A percentile compares a stretch with the other conserved stretches of the same genome.
phyloP scores from a whole-genome alignment of 2,888 invertebrate genomes.

The Agrotis ipsilon region DNA sequence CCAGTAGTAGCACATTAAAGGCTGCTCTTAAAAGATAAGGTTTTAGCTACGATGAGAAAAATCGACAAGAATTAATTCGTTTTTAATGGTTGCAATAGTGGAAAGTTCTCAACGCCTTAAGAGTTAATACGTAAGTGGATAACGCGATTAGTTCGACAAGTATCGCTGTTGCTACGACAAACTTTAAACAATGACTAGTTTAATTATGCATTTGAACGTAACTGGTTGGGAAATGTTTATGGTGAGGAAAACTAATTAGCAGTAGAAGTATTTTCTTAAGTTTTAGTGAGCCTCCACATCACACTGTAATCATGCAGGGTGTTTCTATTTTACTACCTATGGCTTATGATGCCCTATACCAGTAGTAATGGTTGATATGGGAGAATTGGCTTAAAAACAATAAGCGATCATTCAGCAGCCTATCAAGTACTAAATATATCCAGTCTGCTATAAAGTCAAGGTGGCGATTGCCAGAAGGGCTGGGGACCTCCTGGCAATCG shows the following conservation, averaged over 20 bases:
- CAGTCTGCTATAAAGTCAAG: no score
- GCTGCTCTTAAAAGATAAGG: background rate
- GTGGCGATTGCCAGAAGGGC: no score
- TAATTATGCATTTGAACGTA: slow-evolving; percentile 8
- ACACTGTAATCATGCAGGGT: no score
- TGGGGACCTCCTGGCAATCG: no score
- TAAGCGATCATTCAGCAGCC: no score
- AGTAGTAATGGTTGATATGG: no score
- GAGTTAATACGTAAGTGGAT: slow-evolving; percentile 15
- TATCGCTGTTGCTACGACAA: slow-evolving; percentile 14
- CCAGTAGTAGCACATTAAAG: no score
- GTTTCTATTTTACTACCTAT: no score
- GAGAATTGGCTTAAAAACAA: background rate
- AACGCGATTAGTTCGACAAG: slow-evolving; percentile 14
- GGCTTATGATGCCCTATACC: background rate
- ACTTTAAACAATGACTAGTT: slow-evolving; percentile 15
- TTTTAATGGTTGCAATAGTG: slow-evolving; percentile 18
- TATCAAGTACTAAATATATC: no score
- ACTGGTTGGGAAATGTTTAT: slow-evolving; percentile 3
- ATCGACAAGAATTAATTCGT: slow-evolving; percentile 1
- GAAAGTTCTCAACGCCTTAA: slow-evolving; percentile 15
- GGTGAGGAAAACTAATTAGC: background rate
- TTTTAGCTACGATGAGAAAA: background rate
- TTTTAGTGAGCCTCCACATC: no score
- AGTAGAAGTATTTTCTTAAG: background rate